Conservation (phyloP, 2,113 vertebrate species). For the Caracal caracal region DNA sequence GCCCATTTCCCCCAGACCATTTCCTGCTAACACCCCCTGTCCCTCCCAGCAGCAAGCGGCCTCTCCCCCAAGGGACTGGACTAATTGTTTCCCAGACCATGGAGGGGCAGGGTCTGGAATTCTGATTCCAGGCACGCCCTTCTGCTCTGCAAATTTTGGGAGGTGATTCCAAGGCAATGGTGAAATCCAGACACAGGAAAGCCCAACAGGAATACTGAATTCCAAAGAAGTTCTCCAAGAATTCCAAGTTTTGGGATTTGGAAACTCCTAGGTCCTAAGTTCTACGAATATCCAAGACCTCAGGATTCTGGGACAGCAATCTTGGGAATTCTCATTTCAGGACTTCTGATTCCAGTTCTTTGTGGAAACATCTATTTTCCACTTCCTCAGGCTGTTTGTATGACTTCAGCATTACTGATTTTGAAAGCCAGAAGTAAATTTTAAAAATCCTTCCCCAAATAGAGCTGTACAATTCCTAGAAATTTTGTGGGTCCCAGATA, state of each 20-base stretch:
- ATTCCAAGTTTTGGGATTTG: neutral
- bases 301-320: neutral
- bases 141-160: conserved; percentile 42
- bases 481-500: neutral
- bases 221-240: conserved; percentile 19
- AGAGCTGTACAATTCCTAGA: neutral
- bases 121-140: conserved; percentile 49
- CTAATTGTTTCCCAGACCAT: conserved; percentile 66
- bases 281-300: neutral
- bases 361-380: neutral
- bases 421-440: conserved; percentile 42
- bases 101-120: conserved; percentile 19
- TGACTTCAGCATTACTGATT: neutral
- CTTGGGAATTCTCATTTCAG: neutral
- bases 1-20: neutral
- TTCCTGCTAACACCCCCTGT: conserved; percentile 59
- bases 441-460: neutral
- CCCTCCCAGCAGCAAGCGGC: neutral
- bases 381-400: neutral
- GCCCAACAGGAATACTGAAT: neutral
- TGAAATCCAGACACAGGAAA: conserved; percentile 45
- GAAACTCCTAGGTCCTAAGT: neutral
- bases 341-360: conserved; percentile 51
- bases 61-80: conserved; percentile 46
- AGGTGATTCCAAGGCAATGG: conserved; percentile 9